Base-by-base conservation (phyloP, 2,797 vertebrate species). In the Mus minutoides region DNA sequence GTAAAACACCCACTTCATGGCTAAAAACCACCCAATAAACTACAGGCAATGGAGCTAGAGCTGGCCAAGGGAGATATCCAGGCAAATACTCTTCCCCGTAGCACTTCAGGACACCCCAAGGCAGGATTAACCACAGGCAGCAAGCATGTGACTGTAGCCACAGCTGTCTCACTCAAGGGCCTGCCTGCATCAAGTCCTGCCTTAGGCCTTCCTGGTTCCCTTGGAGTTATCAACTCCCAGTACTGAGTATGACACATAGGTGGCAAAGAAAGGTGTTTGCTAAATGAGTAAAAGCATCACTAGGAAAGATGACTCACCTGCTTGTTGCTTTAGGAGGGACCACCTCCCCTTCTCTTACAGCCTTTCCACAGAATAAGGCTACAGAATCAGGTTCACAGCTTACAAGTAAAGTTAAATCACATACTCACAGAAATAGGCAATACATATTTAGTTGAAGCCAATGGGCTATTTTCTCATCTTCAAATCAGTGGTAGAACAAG, bases 281-380 rank as follows among this genome's bases (percentile, higher is more conserved):
- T 60, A 69, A 95, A 62, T 89, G 37, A 94, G 91, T 49, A 37
- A 78, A 94, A 93, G 43, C 60, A 58, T 67, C 54, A 86, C 13
- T 58, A 40, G 76, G 80, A 49, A 90, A 91, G 95, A 95, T 40
- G n/a, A 67, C 69, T 69, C 14, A 79, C 58, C 62, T 79, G 52
- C 6, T 73, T 82, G 31, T 43, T 77, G 89, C 7, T 76, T 24
- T 80, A 62, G 64, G 56, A 90, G 14, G 31, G 22, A 93, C 69
- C 49, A 37, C 14, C 31, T 73, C 12, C 13, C 73, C 37, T 76
- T 73, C 71, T 90, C 6, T n/a, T n/a, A n/a, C 3, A 82, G 26
- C 12, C 85, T 40, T 6, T 88, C 26, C 54, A 88, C 26, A 85
- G 58, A 96, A 78, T 5, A 64, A 91, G 83, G 76, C 16, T 29